Evolutionary conservation across 2,113 vertebrate genomes (phyloP).

Genomic region (Ginglymostoma cirratum): DNA sequence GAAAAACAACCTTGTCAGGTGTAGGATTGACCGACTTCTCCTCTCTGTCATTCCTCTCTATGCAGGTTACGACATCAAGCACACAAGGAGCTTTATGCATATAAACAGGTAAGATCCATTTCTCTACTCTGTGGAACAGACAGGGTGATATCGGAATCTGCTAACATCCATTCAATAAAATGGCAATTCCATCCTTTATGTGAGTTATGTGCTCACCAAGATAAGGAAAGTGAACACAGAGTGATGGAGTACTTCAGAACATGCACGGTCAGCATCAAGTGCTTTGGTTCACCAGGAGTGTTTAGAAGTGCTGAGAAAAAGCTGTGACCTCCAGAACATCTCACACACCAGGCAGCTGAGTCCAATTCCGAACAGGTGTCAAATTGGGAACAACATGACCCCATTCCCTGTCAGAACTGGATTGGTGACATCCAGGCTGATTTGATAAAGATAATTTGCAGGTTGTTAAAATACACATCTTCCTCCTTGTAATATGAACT

Average conservation of each 20-base stretch:
- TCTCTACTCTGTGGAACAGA: background rate
- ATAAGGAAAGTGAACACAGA: background rate
- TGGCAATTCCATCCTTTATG: background rate
- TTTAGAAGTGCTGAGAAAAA: background rate
- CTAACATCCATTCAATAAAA: background rate
- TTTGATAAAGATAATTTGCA: background rate
- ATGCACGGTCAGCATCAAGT: background rate
- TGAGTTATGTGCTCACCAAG: background rate
- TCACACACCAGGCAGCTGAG: background rate
- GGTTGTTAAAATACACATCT: background rate
- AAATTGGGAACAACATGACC: background rate
- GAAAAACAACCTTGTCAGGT: background rate
- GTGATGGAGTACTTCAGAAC: background rate
- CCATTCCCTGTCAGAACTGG: background rate
- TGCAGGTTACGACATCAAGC: conserved; percentile 92
- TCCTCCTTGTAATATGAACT: background rate
- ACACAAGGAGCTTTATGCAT: conserved; percentile 96
- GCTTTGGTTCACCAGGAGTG: background rate
- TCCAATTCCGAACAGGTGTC: background rate
- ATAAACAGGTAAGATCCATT: conserved; percentile 79
- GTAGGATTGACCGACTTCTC: conserved; percentile 19
- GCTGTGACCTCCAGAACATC: background rate
- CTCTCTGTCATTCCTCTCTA: conserved; percentile 44
- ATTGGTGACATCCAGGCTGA: too few species aligned
- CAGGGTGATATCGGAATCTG: background rate